Evolutionary conservation across 2,888 invertebrate genomes (phyloP).

Genomic region (Eledona agricola): DNA sequence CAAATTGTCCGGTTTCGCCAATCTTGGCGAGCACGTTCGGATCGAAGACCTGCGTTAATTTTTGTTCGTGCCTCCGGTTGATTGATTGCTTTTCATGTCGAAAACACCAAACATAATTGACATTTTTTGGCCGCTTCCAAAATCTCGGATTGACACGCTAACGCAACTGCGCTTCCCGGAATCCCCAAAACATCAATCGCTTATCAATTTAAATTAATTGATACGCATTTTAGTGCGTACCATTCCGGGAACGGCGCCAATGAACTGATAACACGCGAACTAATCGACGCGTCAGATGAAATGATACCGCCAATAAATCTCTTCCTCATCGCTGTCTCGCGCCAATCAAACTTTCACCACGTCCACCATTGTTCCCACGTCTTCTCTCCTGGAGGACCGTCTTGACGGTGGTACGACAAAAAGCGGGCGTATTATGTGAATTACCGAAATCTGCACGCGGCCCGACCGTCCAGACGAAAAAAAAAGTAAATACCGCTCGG

Average conservation of each 20-base stretch:
- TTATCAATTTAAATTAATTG: slow-evolving; percentile 31
- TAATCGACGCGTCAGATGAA: slow-evolving; percentile 34
- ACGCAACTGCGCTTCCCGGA: too few relatives aligned
- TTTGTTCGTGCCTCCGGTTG: slow-evolving; percentile 43
- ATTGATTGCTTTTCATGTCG: slow-evolving; percentile 45
- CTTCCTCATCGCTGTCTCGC: slow-evolving; percentile 13
- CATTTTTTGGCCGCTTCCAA: slow-evolving; percentile 47
- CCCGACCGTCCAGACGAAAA: neutral
- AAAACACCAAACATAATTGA: slow-evolving; percentile 37
- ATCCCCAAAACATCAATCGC: slow-evolving; percentile 9
- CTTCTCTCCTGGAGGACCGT: too few relatives aligned
- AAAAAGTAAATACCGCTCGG: slow-evolving; percentile 16
- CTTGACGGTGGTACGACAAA: too few relatives aligned
- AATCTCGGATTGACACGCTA: too few relatives aligned
- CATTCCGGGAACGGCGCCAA: slow-evolving; percentile 22
- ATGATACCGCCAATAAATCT: slow-evolving; percentile 26
- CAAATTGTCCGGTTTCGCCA: slow-evolving; percentile 53
- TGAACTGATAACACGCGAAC: slow-evolving; percentile 35
- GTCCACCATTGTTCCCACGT: too few relatives aligned
- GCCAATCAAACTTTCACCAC: slow-evolving; percentile 14
- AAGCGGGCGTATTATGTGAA: slow-evolving; percentile 14
- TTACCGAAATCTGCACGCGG: slow-evolving; percentile 13
- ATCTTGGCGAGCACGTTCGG: slow-evolving; percentile 43
- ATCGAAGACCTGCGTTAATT: slow-evolving; percentile 37
- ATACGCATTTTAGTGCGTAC: slow-evolving; percentile 6